These are phyloP conservation scores for Linnaemya vulpina DNA, from an alignment of 2,888 invertebrate species.

Conservation along the genomic window DNA sequence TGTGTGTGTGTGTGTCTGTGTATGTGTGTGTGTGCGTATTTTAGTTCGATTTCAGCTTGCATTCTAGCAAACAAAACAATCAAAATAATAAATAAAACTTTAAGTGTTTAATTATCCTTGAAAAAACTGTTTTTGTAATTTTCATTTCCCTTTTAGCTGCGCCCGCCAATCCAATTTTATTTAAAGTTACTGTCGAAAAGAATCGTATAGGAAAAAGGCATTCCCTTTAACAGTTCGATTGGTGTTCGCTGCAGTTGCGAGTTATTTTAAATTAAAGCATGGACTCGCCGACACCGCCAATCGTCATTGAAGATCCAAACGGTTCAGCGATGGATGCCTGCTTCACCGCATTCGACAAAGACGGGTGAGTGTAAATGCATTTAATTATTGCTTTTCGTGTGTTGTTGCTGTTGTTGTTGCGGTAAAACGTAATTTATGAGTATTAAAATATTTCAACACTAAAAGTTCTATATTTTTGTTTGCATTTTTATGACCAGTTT, in stretches of 20 bases:
- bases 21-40: slow-evolving; percentile 16
- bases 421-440: not conserved
- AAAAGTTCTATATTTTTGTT: no score
- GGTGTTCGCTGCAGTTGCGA: slow-evolving; percentile 37
- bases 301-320: slow-evolving; percentile 84
- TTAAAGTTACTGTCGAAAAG: slow-evolving; percentile 1
- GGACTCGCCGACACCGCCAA: slow-evolving; percentile 83
- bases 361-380: slow-evolving; percentile 86
- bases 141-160: slow-evolving; percentile 48
- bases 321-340: slow-evolving; percentile 93
- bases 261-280: slow-evolving; percentile 74
- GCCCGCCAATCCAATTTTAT: not conserved
- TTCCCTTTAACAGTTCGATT: slow-evolving; percentile 9
- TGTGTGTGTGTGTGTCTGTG: not conserved
- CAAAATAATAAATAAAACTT: not conserved
- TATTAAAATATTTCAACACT: no score
- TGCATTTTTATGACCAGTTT: no score
- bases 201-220: slow-evolving; percentile 5
- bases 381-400: slow-evolving; percentile 11
- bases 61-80: not conserved
- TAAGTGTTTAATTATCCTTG: slow-evolving; percentile 53
- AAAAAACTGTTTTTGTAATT: slow-evolving; percentile 35
- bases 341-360: slow-evolving; percentile 94
- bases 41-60: not conserved
- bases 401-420: not conserved